Evolutionary conservation across 2,113 vertebrate species (phyloP).

Genomic region (Charina bottae): DNA sequence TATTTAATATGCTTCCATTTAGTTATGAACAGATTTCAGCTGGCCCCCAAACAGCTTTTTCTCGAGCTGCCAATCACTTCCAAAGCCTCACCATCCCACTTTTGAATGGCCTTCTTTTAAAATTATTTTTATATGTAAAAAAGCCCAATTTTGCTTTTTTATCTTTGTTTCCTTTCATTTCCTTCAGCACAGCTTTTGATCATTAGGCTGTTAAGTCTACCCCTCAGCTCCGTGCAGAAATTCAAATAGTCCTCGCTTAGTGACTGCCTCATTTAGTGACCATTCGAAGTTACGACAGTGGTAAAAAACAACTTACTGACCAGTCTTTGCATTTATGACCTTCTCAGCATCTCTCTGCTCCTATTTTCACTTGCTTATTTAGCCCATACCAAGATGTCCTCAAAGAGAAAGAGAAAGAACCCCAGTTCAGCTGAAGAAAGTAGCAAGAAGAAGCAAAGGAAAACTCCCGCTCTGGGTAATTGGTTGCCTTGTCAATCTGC

Average conservation of each 20-base stretch:
- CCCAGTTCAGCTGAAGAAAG: background rate
- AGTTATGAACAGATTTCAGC: constrained; percentile 55
- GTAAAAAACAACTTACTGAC: background rate
- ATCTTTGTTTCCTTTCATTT: constrained; percentile 21
- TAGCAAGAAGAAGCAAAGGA: no score
- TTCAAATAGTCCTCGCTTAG: background rate
- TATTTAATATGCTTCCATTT: constrained; percentile 49
- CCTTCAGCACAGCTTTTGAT: background rate
- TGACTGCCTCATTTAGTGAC: background rate
- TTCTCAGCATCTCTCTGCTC: background rate
- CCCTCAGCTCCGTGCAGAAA: background rate
- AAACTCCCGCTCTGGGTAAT: background rate
- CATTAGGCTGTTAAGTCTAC: background rate
- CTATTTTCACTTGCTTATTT: background rate
- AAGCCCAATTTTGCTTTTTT: constrained; percentile 15
- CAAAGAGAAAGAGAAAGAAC: background rate
- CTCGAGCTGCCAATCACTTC: constrained; percentile 8
- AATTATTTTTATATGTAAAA: constrained; percentile 36
- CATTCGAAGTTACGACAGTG: background rate
- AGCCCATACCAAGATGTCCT: background rate
- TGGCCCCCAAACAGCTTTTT: background rate
- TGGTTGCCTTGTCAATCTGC: background rate
- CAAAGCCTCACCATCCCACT: constrained; percentile 27
- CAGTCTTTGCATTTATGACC: background rate
- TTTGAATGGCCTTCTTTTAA: constrained; percentile 41